These are phyloP conservation scores for Saturnia pavonia DNA, from an alignment of 2,888 invertebrate genomes.

Conservation along the genomic window DNA sequence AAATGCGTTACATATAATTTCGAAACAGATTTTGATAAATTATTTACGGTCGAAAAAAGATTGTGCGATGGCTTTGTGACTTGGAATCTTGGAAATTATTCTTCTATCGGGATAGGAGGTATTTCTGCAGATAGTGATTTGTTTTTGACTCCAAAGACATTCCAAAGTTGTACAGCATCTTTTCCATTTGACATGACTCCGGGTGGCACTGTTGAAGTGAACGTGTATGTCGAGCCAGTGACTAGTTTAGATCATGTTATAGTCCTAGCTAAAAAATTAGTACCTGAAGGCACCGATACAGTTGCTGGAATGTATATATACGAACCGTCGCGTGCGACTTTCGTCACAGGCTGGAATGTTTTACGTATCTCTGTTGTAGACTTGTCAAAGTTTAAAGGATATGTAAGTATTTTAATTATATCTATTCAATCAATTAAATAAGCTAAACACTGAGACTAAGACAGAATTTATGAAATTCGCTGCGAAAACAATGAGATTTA, in stretches of 20 bases:
- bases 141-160: conserved; percentile 43
- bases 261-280: conserved; percentile 41
- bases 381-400: conserved; percentile 38
- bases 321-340: conserved; percentile 34
- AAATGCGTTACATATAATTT: conserved; percentile 47
- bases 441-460: background rate
- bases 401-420: conserved; percentile 38
- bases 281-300: conserved; percentile 34
- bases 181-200: conserved; percentile 44
- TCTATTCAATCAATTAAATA: background rate
- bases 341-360: conserved; percentile 43
- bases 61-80: conserved; percentile 38
- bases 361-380: conserved; percentile 36
- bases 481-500: background rate
- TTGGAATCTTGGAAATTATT: conserved; percentile 47
- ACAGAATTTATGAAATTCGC: background rate
- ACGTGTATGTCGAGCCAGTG: conserved; percentile 39
- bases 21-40: conserved; percentile 39
- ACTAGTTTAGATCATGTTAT: conserved; percentile 41
- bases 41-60: conserved; percentile 37
- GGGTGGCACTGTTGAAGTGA: conserved; percentile 44
- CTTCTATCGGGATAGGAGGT: conserved; percentile 35
- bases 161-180: conserved; percentile 47
- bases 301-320: conserved; percentile 42
- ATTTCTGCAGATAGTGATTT: conserved; percentile 37